Percentiles rank a stretch among this genome's conserved stretches.
Conservation (phyloP, 2,888 invertebrate species). For the Scaptomyza caliginosa region DNA sequence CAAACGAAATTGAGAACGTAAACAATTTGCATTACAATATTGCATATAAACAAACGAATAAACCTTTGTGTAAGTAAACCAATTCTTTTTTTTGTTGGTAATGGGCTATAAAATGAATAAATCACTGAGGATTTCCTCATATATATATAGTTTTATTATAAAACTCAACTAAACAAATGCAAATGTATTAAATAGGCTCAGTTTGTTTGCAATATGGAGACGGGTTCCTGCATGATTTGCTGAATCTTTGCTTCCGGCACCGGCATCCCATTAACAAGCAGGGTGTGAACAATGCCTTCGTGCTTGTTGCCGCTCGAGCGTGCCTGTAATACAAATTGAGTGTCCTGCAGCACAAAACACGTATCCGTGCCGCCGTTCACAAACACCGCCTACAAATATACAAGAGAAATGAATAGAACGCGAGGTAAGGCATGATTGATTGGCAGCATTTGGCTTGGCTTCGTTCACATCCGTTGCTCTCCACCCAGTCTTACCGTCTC, state of each 20-base stretch:
- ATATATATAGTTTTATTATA: constrained; percentile 1
- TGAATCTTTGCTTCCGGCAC: constrained; percentile 81
- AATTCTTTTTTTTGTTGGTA: constrained; percentile 4
- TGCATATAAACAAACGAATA: constrained; percentile 67
- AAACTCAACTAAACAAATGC: constrained; percentile 35
- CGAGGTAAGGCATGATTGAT: background rate
- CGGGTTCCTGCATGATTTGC: constrained; percentile 81
- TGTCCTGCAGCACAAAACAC: constrained; percentile 85
- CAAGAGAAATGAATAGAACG: constrained; percentile 17
- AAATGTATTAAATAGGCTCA: constrained; percentile 32
- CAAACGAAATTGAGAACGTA: constrained; percentile 68
- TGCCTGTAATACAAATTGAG: constrained; percentile 82
- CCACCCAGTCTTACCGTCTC: constrained; percentile 75
- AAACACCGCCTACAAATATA: constrained; percentile 90
- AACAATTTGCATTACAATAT: constrained; percentile 70
- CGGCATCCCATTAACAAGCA: constrained; percentile 85
- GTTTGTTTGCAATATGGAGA: constrained; percentile 75
- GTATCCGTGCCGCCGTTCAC: constrained; percentile 94
- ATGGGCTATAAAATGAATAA: background rate
- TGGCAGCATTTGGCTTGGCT: background rate
- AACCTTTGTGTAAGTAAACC: constrained; percentile 61
- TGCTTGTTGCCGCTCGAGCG: constrained; percentile 83
- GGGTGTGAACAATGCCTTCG: constrained; percentile 86
- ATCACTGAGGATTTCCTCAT: background rate
- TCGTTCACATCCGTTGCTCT: background rate